phyloP scores from a whole-genome alignment of 30 jellyfish, hydroid and myxozoan genomes.

The Euphysa ruthae region DNA sequence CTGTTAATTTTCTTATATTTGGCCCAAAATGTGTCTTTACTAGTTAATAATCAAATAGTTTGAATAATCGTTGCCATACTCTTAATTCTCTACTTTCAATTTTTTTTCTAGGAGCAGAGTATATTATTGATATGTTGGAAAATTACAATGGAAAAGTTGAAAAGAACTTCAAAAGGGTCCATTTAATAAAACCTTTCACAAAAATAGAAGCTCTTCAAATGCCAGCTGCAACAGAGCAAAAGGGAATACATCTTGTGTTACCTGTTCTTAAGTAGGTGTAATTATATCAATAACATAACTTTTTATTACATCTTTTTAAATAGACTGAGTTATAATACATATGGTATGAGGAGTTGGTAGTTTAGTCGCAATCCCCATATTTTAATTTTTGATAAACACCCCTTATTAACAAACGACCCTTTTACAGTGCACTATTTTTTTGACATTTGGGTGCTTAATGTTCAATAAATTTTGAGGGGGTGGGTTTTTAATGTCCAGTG shows the following conservation, averaged over 20 bases:
- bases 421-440: no score
- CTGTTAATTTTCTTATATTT: background rate
- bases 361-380: no score
- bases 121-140: slow-evolving; percentile 44
- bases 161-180: slow-evolving; percentile 23
- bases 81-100: background rate
- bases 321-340: no score
- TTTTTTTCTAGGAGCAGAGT: slow-evolving; percentile 62
- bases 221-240: slow-evolving; percentile 99
- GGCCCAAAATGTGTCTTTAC: no score
- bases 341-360: no score
- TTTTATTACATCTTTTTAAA: no score
- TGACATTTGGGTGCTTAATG: no score
- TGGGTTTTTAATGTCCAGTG: no score
- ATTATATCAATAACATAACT: no score
- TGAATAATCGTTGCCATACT: background rate
- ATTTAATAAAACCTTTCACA: slow-evolving; percentile 77
- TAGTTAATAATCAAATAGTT: background rate
- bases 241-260: slow-evolving; percentile 87
- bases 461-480: no score
- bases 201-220: slow-evolving; percentile 73
- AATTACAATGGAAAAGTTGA: slow-evolving; percentile 3
- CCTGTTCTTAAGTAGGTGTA: slow-evolving; percentile 65
- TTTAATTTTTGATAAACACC: no score
- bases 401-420: no score